These are phyloP conservation scores for Luperina testacea DNA, from an alignment of 2,888 invertebrate genomes.

Conservation along the genomic window DNA sequence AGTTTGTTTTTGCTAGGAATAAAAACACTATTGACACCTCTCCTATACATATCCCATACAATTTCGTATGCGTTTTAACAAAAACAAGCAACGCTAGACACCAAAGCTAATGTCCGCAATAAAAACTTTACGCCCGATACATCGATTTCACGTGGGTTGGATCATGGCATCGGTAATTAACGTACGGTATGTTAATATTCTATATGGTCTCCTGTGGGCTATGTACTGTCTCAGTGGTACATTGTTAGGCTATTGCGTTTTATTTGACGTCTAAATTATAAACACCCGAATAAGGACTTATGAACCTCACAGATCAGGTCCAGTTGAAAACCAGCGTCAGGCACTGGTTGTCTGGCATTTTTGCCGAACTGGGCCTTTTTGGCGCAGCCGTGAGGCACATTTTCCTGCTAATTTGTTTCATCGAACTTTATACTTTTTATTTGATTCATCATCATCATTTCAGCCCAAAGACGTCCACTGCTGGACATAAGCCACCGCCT, in stretches of 20 bases:
- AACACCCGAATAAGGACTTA: neutral
- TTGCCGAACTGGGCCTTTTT: neutral
- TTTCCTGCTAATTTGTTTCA: neutral
- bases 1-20: too few relatives aligned
- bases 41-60: neutral
- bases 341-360: neutral
- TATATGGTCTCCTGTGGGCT: conserved; percentile 35
- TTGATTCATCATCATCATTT: neutral
- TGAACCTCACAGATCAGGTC: neutral
- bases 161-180: conserved; percentile 70
- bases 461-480: too few relatives aligned
- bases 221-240: conserved; percentile 44
- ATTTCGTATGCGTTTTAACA: neutral
- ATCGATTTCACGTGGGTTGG: conserved; percentile 69
- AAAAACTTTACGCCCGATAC: conserved; percentile 62
- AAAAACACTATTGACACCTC: too few relatives aligned
- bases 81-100: conserved; percentile 15
- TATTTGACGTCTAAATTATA: neutral
- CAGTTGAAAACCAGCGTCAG: neutral
- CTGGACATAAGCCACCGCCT: too few relatives aligned
- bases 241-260: conserved; percentile 9
- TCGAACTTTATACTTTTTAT: neutral
- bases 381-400: neutral
- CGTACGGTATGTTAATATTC: conserved; percentile 65
- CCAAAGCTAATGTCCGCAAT: conserved; percentile 46